phyloP scores from a whole-genome alignment of 2,113 vertebrate genomes.

The Butastur rufipennis region DNA sequence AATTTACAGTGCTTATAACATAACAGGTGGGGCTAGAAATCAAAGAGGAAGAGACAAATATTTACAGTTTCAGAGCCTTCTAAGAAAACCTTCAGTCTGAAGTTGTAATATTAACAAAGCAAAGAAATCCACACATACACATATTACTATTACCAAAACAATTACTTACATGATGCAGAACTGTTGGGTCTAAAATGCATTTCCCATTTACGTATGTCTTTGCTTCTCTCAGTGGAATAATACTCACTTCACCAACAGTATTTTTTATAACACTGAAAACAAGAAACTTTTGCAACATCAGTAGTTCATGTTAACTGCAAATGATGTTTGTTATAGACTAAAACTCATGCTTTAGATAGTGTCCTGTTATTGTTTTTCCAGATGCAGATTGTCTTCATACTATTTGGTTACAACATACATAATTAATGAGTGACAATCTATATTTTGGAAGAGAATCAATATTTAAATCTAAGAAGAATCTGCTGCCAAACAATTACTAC shows the following conservation, averaged over 20 bases:
- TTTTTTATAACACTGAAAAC: slow-evolving; percentile 84
- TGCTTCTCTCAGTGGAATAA: slow-evolving; percentile 81
- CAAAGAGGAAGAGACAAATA: not conserved
- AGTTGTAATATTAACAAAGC: not conserved
- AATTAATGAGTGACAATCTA: not conserved
- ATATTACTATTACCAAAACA: not conserved
- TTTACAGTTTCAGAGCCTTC: not conserved
- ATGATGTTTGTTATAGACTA: not conserved
- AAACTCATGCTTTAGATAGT: not conserved
- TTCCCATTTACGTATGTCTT: slow-evolving; percentile 92
- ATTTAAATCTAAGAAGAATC: not conserved
- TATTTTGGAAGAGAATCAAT: not conserved
- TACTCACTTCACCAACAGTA: slow-evolving; percentile 75
- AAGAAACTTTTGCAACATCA: not conserved
- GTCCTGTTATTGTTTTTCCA: not conserved
- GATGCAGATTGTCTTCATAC: not conserved
- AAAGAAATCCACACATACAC: not conserved
- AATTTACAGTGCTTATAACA: not conserved
- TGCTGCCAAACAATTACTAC: not conserved
- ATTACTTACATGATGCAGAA: slow-evolving; percentile 88
- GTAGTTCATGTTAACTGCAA: not conserved
- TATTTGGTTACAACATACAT: not conserved
- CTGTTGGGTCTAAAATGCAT: slow-evolving; percentile 76
- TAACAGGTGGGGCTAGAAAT: not conserved
- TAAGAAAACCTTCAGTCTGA: not conserved